These are phyloP conservation scores for Drosophila grimshawi DNA, from an alignment of 1,140 invertebrate species.

Conservation along the genomic window DNA sequence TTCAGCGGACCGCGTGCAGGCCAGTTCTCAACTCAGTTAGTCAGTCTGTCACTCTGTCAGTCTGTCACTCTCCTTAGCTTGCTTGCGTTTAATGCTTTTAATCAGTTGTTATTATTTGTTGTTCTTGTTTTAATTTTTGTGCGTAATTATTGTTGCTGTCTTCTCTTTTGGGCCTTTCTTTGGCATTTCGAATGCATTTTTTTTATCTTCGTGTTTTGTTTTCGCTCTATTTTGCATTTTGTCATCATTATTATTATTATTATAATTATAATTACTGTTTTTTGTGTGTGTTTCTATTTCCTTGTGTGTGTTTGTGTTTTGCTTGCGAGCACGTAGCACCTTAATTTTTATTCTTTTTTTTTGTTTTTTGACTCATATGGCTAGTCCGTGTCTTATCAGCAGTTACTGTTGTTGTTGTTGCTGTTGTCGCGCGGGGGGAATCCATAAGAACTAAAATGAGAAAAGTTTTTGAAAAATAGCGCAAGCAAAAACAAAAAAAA, in stretches of 20 bases:
- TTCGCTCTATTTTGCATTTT: constrained; percentile 50
- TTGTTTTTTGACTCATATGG: constrained; percentile 35
- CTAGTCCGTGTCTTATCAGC: constrained; percentile 60
- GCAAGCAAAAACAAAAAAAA: constrained; percentile 5
- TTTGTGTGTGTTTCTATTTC: constrained; percentile 10
- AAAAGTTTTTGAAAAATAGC: constrained; percentile 23
- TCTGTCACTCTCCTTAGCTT: constrained; percentile 24
- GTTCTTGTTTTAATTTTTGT: constrained; percentile 18
- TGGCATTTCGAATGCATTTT: constrained; percentile 45
- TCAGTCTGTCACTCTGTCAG: constrained; percentile 24
- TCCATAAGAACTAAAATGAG: constrained; percentile 37
- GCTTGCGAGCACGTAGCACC: constrained; percentile 41
- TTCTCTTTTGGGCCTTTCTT: constrained; percentile 1
- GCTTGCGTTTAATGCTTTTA: constrained; percentile 62
- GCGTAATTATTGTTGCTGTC: constrained; percentile 38
- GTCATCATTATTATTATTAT: constrained; percentile 3
- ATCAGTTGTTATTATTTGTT: constrained; percentile 53
- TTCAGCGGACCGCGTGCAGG: constrained; percentile 70
- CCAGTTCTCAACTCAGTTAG: constrained; percentile 61
- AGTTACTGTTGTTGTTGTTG: constrained; percentile 29
- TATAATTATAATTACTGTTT: constrained; percentile 39
- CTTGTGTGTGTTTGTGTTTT: constrained; percentile 19
- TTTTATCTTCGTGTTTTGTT: constrained; percentile 23
- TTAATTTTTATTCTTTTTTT: constrained; percentile 30
- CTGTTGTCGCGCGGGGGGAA: constrained; percentile 14